A percentile compares a stretch with the other conserved stretches of the same genome.
phyloP scores from a whole-genome alignment of 2,888 invertebrate species.

The Harmothoe impar region DNA sequence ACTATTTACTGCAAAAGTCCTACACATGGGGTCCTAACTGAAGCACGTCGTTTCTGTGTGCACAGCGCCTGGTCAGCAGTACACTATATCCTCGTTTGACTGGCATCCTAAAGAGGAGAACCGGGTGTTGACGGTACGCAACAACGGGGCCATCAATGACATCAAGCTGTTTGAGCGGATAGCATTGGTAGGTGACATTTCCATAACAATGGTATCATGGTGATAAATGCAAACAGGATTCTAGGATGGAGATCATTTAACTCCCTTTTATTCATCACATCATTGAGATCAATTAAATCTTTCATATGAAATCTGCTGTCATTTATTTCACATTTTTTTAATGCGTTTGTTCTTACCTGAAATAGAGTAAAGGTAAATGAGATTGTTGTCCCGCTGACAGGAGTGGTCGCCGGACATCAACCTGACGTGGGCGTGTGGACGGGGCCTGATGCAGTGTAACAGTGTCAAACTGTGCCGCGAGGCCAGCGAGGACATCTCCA shows the following conservation, averaged over 20 bases:
- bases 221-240: too few relatives aligned
- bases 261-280: too few relatives aligned
- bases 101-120: slow-evolving; percentile 95
- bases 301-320: too few relatives aligned
- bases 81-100: slow-evolving; percentile 88
- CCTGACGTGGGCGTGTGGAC: slow-evolving; percentile 90
- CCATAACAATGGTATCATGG: neutral
- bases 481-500: slow-evolving; percentile 89
- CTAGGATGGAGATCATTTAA: too few relatives aligned
- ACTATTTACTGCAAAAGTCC: too few relatives aligned
- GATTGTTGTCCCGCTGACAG: slow-evolving; percentile 71
- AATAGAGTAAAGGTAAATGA: too few relatives aligned
- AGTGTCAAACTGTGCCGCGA: slow-evolving; percentile 82
- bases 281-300: too few relatives aligned
- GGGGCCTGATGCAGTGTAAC: slow-evolving; percentile 87
- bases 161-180: slow-evolving; percentile 90
- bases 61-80: slow-evolving; percentile 57
- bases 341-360: too few relatives aligned
- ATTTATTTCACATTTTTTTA: too few relatives aligned
- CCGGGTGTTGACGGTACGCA: slow-evolving; percentile 88
- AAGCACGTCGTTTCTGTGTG: too few relatives aligned
- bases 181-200: slow-evolving; percentile 87
- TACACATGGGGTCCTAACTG: too few relatives aligned
- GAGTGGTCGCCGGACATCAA: slow-evolving; percentile 89
- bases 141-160: slow-evolving; percentile 87